Conservation (phyloP, 2,888 invertebrate species). For the Andrena haemorrhoa region DNA sequence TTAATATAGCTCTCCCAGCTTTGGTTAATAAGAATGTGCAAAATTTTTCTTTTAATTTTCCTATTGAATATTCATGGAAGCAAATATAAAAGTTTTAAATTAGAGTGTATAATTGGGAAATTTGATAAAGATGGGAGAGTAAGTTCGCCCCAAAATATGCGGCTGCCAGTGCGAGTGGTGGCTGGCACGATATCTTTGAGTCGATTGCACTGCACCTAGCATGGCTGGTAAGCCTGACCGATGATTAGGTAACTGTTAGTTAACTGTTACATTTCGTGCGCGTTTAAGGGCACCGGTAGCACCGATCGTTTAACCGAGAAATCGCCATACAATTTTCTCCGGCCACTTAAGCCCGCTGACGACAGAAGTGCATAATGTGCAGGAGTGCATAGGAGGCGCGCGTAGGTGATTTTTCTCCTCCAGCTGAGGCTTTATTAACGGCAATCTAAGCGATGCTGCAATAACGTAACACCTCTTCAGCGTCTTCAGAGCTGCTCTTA, state of each 20-base stretch:
- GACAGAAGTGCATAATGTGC: conserved; percentile 57
- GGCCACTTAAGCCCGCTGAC: conserved; percentile 75
- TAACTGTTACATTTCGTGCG: conserved; percentile 20
- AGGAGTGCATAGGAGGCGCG: conserved; percentile 20
- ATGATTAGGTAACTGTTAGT: background rate
- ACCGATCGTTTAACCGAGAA: conserved; percentile 67
- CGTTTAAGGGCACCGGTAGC: conserved; percentile 34
- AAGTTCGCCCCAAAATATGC: no score
- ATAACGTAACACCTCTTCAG: conserved; percentile 26
- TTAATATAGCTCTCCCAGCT: background rate
- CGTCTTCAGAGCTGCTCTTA: background rate
- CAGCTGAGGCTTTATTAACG: conserved; percentile 13
- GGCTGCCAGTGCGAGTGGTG: no score
- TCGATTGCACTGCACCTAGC: background rate
- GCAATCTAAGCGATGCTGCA: conserved; percentile 7
- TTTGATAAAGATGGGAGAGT: no score
- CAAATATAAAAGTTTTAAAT: no score
- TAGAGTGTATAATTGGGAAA: no score
- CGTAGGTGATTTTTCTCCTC: conserved; percentile 42
- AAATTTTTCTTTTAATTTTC: background rate
- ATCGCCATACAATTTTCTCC: conserved; percentile 69
- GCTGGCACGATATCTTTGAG: no score
- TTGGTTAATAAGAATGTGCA: background rate
- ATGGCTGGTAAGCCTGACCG: background rate
- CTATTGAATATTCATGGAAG: background rate